These are phyloP conservation scores for Psix sp. DNA, from an alignment of 1,140 invertebrate species.

Conservation along the genomic window DNA sequence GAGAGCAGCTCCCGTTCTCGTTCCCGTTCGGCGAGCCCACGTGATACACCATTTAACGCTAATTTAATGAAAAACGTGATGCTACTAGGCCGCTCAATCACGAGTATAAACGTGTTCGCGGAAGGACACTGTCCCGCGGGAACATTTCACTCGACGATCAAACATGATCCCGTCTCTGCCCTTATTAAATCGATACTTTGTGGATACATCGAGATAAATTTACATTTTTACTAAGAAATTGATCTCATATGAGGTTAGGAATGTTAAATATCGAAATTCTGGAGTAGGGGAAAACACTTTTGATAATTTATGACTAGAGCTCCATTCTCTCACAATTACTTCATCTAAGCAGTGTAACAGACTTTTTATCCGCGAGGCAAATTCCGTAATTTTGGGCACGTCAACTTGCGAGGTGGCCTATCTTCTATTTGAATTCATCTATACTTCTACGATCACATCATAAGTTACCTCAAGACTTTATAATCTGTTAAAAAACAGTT, in stretches of 20 bases:
- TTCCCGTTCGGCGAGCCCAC: constrained; percentile 55
- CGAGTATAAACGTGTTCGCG: constrained; percentile 57
- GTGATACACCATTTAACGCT: constrained; percentile 72
- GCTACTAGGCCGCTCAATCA: constrained; percentile 19
- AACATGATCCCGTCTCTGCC: background rate
- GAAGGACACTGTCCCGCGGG: constrained; percentile 52
- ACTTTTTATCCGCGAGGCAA: background rate
- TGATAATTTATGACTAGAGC: background rate
- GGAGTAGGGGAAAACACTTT: background rate
- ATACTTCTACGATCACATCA: too few species aligned
- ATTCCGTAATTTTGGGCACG: background rate
- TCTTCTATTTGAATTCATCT: too few species aligned
- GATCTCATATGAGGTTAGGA: constrained; percentile 34
- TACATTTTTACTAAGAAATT: constrained; percentile 37
- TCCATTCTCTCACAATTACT: constrained; percentile 16
- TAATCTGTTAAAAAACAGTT: too few species aligned
- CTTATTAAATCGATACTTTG: constrained; percentile 26
- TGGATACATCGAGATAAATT: constrained; percentile 34
- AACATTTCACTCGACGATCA: constrained; percentile 47
- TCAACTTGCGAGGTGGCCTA: constrained; percentile 14
- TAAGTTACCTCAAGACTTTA: too few species aligned
- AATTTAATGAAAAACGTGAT: constrained; percentile 70
- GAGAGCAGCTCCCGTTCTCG: constrained; percentile 54
- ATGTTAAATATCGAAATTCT: background rate
- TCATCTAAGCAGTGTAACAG: constrained; percentile 4